These are phyloP conservation scores for Suillia variegata DNA, from an alignment of 2,888 invertebrate genomes.

Conservation along the genomic window DNA sequence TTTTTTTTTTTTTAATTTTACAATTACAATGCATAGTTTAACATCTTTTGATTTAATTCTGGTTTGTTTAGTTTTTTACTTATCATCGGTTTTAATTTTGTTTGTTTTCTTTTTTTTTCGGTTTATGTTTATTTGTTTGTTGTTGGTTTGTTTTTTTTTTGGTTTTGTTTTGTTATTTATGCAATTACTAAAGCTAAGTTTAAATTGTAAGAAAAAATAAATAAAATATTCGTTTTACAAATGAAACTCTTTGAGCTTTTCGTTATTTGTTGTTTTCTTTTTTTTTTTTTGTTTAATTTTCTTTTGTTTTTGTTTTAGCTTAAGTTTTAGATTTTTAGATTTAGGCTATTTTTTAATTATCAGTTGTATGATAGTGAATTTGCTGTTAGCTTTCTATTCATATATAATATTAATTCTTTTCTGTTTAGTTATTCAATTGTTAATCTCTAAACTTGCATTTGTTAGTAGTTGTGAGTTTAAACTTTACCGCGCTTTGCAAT, in stretches of 20 bases:
- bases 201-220: conserved; percentile 18
- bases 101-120: neutral
- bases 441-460: too few species aligned
- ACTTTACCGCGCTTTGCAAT: too few species aligned
- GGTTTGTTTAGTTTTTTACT: conserved; percentile 31
- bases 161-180: conserved; percentile 18
- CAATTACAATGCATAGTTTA: neutral
- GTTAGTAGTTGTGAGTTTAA: too few species aligned
- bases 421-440: too few species aligned
- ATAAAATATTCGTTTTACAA: conserved; percentile 45
- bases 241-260: conserved; percentile 47
- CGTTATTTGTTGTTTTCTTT: neutral
- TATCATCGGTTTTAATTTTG: conserved; percentile 25
- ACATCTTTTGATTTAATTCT: conserved; percentile 25
- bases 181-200: neutral
- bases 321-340: neutral
- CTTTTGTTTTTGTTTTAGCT: conserved; percentile 11
- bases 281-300: neutral
- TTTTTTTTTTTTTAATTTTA: neutral
- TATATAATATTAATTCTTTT: too few species aligned
- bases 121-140: conserved; percentile 14
- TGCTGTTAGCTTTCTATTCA: too few species aligned
- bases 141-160: conserved; percentile 22
- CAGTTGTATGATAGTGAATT: too few species aligned
- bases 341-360: conserved; percentile 1